Evolutionary conservation across 2,797 vertebrate species (phyloP), one percentile per base, ranked within the genome.

Genomic region (Petrocephalus schoutedeni): DNA sequence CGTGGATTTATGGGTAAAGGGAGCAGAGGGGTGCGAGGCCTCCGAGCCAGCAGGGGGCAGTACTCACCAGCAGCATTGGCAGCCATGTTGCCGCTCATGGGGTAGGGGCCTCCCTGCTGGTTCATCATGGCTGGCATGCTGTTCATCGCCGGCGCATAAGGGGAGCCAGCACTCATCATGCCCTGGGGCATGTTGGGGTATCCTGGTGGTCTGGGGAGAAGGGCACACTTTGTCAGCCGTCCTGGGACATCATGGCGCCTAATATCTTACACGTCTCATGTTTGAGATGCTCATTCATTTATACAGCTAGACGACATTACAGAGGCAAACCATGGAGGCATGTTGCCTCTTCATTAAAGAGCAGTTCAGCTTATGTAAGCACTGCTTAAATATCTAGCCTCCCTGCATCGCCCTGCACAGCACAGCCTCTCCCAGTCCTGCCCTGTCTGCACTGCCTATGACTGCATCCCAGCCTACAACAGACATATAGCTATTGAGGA

Each of bases 121-220:
- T 98, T 99, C 93, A 99, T 98, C 97, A 99, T 99, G 86, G 97
- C 96, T 82, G 98, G 97, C 98, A 99, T 99, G 91, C 97, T 99
- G 95, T 99, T 99, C 94, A 99, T 98, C 87, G 97, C 96, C 88
- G 97, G 97, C 61, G 96, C 97, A 19, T 99, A 99, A 0, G 97
- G 97, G 92, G 98, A 95, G 85, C 97, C 97, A 89, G 97, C 93
- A 95, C 96, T 98, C 96, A 99, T 98, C 96, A 99, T 97, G 88
- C 96, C 97, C 89, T 94, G 98, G 45, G 97, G 96, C 96, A 99
- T 98, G 95, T 96, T 97, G 45, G 98, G 97, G 90, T 99, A 99
- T 89, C 97, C 97, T 83, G 98, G 97, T 87, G 98, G 98, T 93
- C 98, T 99, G 28, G 51, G n/a, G 19, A 53, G 28, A 80, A 32